phyloP scores from a whole-genome alignment of 2,113 vertebrate genomes.

The Desmodus rotundus region DNA sequence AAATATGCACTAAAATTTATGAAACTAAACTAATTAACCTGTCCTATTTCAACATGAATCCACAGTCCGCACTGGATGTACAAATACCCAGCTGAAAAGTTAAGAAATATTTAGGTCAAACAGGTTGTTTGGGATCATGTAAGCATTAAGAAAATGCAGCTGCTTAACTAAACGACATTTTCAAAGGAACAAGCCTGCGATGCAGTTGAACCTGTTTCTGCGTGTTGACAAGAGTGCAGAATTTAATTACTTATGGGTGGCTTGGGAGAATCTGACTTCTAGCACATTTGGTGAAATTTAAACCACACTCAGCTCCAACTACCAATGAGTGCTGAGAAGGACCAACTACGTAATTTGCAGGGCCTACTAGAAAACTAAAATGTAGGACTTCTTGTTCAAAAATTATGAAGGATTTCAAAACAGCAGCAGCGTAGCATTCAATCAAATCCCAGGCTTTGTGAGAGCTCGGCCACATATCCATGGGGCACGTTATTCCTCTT shows the following conservation, averaged over 20 bases:
- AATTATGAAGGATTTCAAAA: not conserved
- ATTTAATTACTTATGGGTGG: slow-evolving; percentile 4
- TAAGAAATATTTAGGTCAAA: slow-evolving; percentile 1
- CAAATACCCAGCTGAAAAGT: slow-evolving; percentile 7
- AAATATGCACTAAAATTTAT: slow-evolving; percentile 51
- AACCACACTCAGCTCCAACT: not conserved
- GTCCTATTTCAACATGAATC: slow-evolving; percentile 5
- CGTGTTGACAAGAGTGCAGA: slow-evolving; percentile 14
- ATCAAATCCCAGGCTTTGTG: not conserved
- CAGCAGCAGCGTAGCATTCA: not conserved
- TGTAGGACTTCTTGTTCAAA: not conserved
- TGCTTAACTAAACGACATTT: slow-evolving; percentile 29
- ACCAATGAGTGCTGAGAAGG: not conserved
- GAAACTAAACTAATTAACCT: slow-evolving; percentile 51
- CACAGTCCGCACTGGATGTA: not conserved
- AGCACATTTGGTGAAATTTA: slow-evolving; percentile 6
- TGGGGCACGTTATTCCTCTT: accelerated
- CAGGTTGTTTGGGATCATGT: slow-evolving; percentile 28
- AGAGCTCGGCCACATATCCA: accelerated
- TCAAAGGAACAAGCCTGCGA: not conserved
- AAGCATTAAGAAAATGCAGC: not conserved
- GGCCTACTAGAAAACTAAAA: not conserved
- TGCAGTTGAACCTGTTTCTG: slow-evolving; percentile 46
- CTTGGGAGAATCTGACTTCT: slow-evolving; percentile 36
- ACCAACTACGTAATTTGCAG: not conserved